Evolutionary conservation across 2,113 vertebrate species (phyloP).

Genomic region (Lipophrys pholis): DNA sequence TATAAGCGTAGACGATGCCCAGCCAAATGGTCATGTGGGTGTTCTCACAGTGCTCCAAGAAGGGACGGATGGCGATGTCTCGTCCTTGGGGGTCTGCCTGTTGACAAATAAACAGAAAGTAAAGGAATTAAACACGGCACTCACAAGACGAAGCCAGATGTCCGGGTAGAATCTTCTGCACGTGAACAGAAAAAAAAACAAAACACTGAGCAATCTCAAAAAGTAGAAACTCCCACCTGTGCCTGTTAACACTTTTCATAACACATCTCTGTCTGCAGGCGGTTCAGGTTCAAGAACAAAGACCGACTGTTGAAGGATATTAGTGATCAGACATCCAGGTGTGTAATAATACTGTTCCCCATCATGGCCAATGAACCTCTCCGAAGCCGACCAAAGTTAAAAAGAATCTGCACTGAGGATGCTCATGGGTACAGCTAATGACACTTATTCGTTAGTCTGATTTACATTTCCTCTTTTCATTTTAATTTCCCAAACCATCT

Average conservation of each 20-base stretch:
- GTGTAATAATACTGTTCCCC: constrained; percentile 45
- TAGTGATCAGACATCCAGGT: constrained; percentile 57
- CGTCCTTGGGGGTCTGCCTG: constrained; percentile 96
- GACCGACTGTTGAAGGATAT: constrained; percentile 11
- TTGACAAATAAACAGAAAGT: constrained; percentile 52
- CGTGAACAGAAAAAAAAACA: background rate
- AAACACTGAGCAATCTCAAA: background rate
- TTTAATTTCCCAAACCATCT: constrained; percentile 33
- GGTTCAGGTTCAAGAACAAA: constrained; percentile 27
- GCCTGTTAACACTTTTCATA: background rate
- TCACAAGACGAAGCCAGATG: background rate
- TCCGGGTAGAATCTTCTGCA: background rate
- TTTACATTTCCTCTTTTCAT: constrained; percentile 49
- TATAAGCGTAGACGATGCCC: constrained; percentile 98
- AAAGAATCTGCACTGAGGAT: constrained; percentile 57
- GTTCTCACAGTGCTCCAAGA: constrained; percentile 99
- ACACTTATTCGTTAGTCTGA: constrained; percentile 66
- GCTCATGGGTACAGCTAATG: constrained; percentile 69
- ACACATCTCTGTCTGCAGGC: constrained; percentile 20
- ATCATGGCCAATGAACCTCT: constrained; percentile 37
- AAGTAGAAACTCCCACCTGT: constrained; percentile 6
- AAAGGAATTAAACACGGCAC: constrained; percentile 19
- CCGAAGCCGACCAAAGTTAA: constrained; percentile 56
- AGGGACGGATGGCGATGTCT: constrained; percentile 96
- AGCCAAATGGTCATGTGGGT: constrained; percentile 99